phyloP scores from a whole-genome alignment of 2,113 vertebrate genomes.

The Chunga burmeisteri region DNA sequence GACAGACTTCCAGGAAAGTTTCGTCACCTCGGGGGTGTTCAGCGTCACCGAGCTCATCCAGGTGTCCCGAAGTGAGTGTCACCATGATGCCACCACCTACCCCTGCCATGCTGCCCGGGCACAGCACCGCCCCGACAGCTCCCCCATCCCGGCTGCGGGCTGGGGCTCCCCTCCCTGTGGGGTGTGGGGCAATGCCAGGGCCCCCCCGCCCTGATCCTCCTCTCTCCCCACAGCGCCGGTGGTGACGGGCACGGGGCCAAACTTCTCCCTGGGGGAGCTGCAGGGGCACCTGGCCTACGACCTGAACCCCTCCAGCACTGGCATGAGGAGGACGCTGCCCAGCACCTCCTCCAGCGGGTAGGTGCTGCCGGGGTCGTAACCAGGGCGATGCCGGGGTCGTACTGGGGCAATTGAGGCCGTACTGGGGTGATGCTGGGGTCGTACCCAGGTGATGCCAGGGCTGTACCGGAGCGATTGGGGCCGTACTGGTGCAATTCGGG shows the following conservation, averaged over 20 bases:
- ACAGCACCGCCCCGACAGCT: rapidly evolving
- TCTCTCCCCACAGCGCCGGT: conserved; percentile 81
- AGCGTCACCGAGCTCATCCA: conserved; percentile 98
- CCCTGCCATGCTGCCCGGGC: rapidly evolving
- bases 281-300: conserved; percentile 97
- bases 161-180: background rate
- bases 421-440: rapidly evolving
- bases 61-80: conserved; percentile 93
- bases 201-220: background rate
- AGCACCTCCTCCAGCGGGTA: conserved; percentile 96
- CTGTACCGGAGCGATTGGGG: too few species aligned
- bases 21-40: conserved; percentile 96
- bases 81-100: background rate
- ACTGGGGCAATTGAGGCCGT: background rate
- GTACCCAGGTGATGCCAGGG: too few species aligned
- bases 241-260: conserved; percentile 90
- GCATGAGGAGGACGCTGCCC: conserved; percentile 90
- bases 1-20: conserved; percentile 95
- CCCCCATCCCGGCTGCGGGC: background rate
- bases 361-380: background rate
- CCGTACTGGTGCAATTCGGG: too few species aligned
- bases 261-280: conserved; percentile 95
- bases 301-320: conserved; percentile 90
- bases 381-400: background rate
- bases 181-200: rapidly evolving